Evolutionary conservation across 2,888 invertebrate species (phyloP), one percentile per base, ranked within the genome.

Genomic region (Heteromyza rotundicornis): DNA sequence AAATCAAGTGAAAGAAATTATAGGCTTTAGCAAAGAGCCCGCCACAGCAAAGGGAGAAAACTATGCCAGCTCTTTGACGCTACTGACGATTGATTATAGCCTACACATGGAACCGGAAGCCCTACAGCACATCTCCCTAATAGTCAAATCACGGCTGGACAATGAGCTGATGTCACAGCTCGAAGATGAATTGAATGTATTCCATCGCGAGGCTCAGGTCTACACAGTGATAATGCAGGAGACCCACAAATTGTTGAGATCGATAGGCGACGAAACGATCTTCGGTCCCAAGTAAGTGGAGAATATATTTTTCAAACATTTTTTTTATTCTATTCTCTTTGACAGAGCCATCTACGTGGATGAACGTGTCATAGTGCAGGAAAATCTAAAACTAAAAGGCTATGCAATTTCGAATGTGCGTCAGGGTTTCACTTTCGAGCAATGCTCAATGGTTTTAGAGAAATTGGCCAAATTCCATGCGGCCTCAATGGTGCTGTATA

Each of bases 401-500:
- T 87, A 82, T 70, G 75, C 78, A 24, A 85, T 86, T 79, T 79
- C 82, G 1, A 81, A 85, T 68, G 81, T 86, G 44, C 82, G 84
- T 62, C 64, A 75, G 36, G 86, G 86, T 20, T 77, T 87, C 8
- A 85, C 86, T 72, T 76, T 83, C 53, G 76, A 81, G 2, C 86
- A 86, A 67, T 83, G 83, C 62, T 70, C 81, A 47, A 63, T 84
- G 57, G 84, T 85, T 10, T 69, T 87, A 14, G 80, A 81, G 62
- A 85, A 85, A 73, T 73, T 87, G 64, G 87, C 85, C 0, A 82
- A 79, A 67, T 84, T 86, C 68, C 87, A 87, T 70, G 87, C 86
- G 2, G 78, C 84, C 14, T 86, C 85, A 1, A 83, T 86, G 50
- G 82, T 85, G 35, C 69, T 86, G 44, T 82, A 82, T 64, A 84